Conservation (phyloP, 2,888 invertebrate species). For the Augochlorella aurata region DNA sequence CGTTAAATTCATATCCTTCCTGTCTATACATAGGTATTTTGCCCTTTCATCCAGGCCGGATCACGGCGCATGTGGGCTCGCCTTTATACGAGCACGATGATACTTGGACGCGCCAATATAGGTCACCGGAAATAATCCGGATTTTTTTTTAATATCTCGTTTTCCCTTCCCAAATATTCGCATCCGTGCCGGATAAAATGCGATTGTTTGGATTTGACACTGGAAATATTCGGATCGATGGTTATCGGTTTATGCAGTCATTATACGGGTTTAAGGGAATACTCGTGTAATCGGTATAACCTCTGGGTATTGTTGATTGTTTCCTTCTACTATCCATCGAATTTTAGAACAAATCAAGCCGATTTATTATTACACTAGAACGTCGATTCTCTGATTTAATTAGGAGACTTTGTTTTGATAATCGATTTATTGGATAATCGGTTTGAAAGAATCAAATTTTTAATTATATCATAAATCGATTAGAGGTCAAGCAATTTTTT, state of each 20-base stretch:
- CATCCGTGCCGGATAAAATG: constrained; percentile 27
- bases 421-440: too few species aligned
- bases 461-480: too few species aligned
- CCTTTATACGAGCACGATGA: constrained; percentile 38
- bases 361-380: neutral
- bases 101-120: constrained; percentile 26
- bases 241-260: constrained; percentile 43
- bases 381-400: neutral
- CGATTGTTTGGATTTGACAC: constrained; percentile 40
- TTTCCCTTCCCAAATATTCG: constrained; percentile 30
- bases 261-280: constrained; percentile 27
- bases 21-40: constrained; percentile 21
- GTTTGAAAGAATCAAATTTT: too few species aligned
- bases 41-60: constrained; percentile 33
- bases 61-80: constrained; percentile 26
- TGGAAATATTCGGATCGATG: constrained; percentile 44
- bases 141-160: constrained; percentile 46
- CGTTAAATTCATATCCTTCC: constrained; percentile 26
- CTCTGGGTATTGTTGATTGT: neutral
- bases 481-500: too few species aligned
- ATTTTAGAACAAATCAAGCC: neutral
- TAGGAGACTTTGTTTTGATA: too few species aligned
- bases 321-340: neutral
- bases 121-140: constrained; percentile 54
- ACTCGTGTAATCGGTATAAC: neutral